Evolutionary conservation across 2,888 invertebrate genomes (phyloP).

Genomic region (Julus scandinavius): DNA sequence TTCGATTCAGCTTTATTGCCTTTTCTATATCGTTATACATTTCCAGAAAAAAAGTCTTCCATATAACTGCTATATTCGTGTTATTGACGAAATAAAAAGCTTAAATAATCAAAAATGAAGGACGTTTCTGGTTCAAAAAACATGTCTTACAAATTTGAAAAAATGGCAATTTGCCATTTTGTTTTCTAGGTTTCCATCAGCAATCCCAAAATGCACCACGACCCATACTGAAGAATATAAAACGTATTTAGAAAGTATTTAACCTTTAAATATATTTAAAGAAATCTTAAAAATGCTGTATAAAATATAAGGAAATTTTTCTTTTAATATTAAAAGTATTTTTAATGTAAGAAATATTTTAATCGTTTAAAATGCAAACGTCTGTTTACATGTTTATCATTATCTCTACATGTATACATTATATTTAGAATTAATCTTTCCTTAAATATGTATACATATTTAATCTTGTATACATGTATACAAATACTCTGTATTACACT

Average conservation of each 20-base stretch:
- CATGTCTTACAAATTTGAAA: not conserved
- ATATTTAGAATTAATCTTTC: too few species aligned
- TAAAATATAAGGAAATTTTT: not conserved
- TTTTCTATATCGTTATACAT: slow-evolving; percentile 7
- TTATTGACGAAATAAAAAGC: slow-evolving; percentile 43
- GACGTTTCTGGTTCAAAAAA: slow-evolving; percentile 34
- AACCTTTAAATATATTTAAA: not conserved
- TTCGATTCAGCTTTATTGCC: slow-evolving; percentile 22
- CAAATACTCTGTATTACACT: too few species aligned
- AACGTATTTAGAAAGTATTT: not conserved
- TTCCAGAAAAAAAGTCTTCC: not conserved
- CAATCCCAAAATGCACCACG: not conserved
- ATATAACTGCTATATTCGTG: not conserved
- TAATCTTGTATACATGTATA: too few species aligned
- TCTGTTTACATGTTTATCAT: not conserved
- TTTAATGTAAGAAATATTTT: not conserved
- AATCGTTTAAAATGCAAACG: too few species aligned
- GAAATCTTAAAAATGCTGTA: not conserved
- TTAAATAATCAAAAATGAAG: slow-evolving; percentile 31
- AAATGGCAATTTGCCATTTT: not conserved
- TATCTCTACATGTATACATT: not conserved
- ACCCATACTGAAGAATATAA: not conserved
- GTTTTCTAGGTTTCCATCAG: not conserved
- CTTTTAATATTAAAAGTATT: not conserved
- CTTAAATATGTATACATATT: too few species aligned